Evolutionary conservation across 2,797 vertebrate genomes (phyloP), one percentile per base, ranked within the genome.

Genomic region (Pseudomugil gertrudae): DNA sequence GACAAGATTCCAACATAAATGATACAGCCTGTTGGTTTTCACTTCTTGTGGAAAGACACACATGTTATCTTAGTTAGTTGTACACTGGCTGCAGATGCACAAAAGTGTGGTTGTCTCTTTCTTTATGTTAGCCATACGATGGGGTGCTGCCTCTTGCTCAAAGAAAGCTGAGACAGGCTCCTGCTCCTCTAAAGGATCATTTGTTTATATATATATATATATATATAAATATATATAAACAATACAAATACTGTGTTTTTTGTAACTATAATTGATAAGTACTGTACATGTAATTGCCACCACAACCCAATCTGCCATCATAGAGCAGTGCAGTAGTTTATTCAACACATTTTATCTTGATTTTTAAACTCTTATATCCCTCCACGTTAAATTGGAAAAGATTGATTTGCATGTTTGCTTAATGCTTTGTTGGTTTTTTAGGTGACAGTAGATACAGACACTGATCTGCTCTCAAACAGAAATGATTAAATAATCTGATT

Each of bases 41-140:
- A 19, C 26, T 15, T 19, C 21, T 36, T 27, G 24, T 38, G 23
- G 17, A 66, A 50, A 67, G 47, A n/a, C n/a, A 67, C 33, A 51
- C n/a, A 10, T 26, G 33, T 50, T 30, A 24, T 38, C 33, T 27
- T 43, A n/a, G 52, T 59, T 32, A 40, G 27, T 52, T 52, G 35
- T 36, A n/a, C 38, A 40, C 15, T 24, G 9, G 29, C 33, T 43
- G 33, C 56, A 30, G 35, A 27, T 67, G 56, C 19, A 51, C 24
- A 15, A 9, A 51, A 32, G 36, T 14, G 58, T 43, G 56, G 33
- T 13, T 58, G 47, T 43, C 33, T 24, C 27, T 52, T 47, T 67
- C 56, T 32, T 52, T 52, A n/a, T 32, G 26, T 67, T 51, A 58
- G 45, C 5, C n/a, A 6, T 51, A 14, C 29, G 33, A 66, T 19